Percentiles rank a stretch among this genome's conserved stretches.
Conservation (phyloP, 1,140 invertebrate species). For the Neotoxoptera formosana region DNA sequence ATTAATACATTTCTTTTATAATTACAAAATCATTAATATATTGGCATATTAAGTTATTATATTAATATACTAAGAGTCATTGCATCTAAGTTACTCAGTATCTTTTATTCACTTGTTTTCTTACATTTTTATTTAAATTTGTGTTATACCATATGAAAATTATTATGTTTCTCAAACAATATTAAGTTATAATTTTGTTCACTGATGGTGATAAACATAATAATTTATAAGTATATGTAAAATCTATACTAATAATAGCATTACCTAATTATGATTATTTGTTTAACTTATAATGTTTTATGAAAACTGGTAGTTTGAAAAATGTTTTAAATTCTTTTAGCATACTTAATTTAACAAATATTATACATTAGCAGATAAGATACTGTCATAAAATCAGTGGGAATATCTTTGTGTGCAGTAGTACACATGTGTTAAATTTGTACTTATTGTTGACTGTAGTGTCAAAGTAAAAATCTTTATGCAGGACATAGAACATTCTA, state of each 20-base stretch:
- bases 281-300: not conserved
- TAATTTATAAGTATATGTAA: not conserved
- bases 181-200: not conserved
- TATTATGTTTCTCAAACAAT: not conserved
- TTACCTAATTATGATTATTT: not conserved
- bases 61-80: conserved; percentile 21
- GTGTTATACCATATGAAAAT: not conserved
- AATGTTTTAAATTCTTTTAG: not conserved
- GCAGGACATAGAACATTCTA: too few relatives aligned
- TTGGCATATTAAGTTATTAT: conserved; percentile 12
- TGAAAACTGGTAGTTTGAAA: not conserved
- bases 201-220: not conserved
- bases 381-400: not conserved
- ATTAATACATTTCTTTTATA: conserved; percentile 37
- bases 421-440: too few relatives aligned
- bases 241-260: not conserved
- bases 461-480: too few relatives aligned
- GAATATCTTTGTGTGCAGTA: not conserved
- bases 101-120: not conserved
- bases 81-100: not conserved
- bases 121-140: not conserved
- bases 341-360: not conserved
- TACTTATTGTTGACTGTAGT: too few relatives aligned
- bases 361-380: not conserved
- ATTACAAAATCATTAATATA: not conserved